Conservation (phyloP, 1,140 invertebrate genomes). For the Pemphigus obesinymphae region DNA sequence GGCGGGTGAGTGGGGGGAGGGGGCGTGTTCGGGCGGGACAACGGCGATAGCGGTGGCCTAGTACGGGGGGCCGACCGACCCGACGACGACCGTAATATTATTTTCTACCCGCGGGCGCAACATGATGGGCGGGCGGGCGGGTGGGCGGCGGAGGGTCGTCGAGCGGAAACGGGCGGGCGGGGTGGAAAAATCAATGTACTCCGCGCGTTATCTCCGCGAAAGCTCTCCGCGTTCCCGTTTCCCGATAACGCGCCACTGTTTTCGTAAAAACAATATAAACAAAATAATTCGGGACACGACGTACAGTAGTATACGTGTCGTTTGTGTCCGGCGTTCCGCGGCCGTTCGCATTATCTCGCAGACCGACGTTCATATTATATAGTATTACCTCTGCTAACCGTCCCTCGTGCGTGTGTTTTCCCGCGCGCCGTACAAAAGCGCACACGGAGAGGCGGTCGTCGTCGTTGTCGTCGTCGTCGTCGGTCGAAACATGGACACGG, state of each 20-base stretch:
- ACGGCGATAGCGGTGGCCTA: not conserved
- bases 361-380: not conserved
- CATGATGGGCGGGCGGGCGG: no score
- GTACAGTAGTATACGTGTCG: no score
- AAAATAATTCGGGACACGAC: not conserved
- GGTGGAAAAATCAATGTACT: conserved; percentile 14
- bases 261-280: not conserved
- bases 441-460: not conserved
- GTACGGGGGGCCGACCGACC: not conserved
- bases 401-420: not conserved
- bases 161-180: not conserved
- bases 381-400: not conserved
- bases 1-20: not conserved
- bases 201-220: conserved; percentile 26
- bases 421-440: not conserved
- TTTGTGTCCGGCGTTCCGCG: no score
- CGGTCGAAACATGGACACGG: conserved; percentile 17
- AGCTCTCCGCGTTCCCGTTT: not conserved
- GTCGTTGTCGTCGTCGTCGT: not conserved
- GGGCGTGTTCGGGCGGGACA: not conserved
- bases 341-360: not conserved
- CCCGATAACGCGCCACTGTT: not conserved
- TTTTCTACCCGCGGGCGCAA: no score
- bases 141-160: not conserved
- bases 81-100: not conserved